phyloP scores from a whole-genome alignment of 2,888 invertebrate species.

The Dicycla oo region DNA sequence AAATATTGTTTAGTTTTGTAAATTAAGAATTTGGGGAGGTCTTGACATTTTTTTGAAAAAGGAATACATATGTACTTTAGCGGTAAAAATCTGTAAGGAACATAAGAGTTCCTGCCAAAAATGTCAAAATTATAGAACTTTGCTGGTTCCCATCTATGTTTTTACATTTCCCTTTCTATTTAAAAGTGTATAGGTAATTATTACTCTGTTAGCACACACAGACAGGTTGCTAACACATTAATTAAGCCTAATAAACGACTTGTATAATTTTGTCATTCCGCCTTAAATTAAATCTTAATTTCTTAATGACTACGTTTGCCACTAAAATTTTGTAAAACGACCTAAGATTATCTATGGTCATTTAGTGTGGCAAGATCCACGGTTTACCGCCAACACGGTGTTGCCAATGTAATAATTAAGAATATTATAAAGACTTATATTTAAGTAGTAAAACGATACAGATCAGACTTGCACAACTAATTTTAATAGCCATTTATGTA shows the following conservation, averaged over 20 bases:
- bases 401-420: conserved; percentile 67
- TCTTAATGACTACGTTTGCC: conserved; percentile 48
- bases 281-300: conserved; percentile 42
- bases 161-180: not conserved
- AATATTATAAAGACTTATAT: conserved; percentile 62
- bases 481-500: conserved; percentile 77
- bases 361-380: conserved; percentile 59
- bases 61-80: not conserved
- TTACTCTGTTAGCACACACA: conserved; percentile 1
- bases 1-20: not conserved
- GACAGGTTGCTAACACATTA: conserved; percentile 7
- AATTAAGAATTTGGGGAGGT: not conserved
- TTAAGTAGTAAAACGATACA: conserved; percentile 68
- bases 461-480: conserved; percentile 71
- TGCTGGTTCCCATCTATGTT: not conserved
- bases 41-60: not conserved
- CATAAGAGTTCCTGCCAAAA: not conserved
- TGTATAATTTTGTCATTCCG: conserved; percentile 35
- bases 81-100: not conserved
- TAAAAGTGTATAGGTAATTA: conserved; percentile 11
- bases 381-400: conserved; percentile 52
- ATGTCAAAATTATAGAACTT: not conserved
- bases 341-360: conserved; percentile 52
- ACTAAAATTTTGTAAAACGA: conserved; percentile 46
- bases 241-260: conserved; percentile 18